These are phyloP conservation scores for Plodia interpunctella DNA, from an alignment of 1,140 invertebrate genomes.

Conservation along the genomic window DNA sequence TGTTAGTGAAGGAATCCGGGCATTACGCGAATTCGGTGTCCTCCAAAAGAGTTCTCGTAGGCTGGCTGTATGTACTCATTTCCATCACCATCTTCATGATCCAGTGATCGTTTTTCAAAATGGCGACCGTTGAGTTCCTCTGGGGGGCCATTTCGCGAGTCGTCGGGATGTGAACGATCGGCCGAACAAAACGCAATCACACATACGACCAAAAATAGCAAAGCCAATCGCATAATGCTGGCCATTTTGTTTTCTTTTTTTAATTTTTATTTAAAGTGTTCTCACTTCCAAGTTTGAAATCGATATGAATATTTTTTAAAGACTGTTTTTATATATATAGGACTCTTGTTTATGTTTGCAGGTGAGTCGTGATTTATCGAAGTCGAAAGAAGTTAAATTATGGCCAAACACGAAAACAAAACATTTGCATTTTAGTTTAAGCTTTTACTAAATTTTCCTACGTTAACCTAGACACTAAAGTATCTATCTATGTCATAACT, in stretches of 20 bases:
- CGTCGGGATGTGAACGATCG: neutral
- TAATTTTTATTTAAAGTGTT: neutral
- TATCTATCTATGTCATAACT: too few species aligned
- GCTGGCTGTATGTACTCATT: slow-evolving; percentile 21
- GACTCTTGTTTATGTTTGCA: neutral
- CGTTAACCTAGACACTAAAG: neutral
- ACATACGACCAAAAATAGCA: neutral
- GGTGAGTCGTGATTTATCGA: neutral
- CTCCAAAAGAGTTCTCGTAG: slow-evolving; percentile 43
- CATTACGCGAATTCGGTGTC: slow-evolving; percentile 45
- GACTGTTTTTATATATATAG: neutral
- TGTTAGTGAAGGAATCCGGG: slow-evolving; percentile 52
- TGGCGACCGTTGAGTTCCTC: neutral
- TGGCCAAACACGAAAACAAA: neutral
- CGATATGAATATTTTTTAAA: neutral
- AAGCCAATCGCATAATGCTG: neutral
- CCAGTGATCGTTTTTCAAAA: slow-evolving; percentile 10
- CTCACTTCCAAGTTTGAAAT: slow-evolving; percentile 1
- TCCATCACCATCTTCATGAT: slow-evolving; percentile 21
- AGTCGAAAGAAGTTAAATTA: neutral
- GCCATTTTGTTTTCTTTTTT: slow-evolving; percentile 8
- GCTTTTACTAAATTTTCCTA: neutral
- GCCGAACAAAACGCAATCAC: neutral
- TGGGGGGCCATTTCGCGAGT: neutral
- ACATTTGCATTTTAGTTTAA: neutral